A percentile compares a stretch with the other conserved stretches of the same genome.
Conservation (phyloP, 2,113 vertebrate genomes). For the Misgurnus anguillicaudatus region DNA sequence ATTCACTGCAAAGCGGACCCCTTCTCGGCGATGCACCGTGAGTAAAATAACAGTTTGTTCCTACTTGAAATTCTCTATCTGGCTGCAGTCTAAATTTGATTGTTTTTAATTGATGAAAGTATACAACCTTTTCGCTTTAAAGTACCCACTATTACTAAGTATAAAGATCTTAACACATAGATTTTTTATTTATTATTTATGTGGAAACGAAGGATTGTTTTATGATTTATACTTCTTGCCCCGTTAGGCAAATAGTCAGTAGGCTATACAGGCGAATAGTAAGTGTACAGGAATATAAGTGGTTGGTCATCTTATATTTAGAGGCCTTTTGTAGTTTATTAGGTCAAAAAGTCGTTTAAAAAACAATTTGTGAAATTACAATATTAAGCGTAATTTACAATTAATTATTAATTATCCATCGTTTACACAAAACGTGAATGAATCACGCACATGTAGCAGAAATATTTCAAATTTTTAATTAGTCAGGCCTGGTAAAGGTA, state of each 20-base stretch:
- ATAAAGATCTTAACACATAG: not conserved
- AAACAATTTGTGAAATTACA: conserved; percentile 5
- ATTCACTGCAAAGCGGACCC: conserved; percentile 99
- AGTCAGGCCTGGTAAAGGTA: not conserved
- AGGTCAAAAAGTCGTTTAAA: conserved; percentile 11
- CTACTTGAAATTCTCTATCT: not conserved
- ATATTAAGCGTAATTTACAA: not conserved
- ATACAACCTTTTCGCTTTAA: not conserved
- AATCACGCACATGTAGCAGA: not conserved
- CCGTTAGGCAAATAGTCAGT: not conserved
- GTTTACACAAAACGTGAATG: not conserved
- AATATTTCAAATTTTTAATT: not conserved
- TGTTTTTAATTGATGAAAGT: not conserved
- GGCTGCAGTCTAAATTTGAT: not conserved
- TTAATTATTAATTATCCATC: not conserved
- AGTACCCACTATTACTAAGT: not conserved
- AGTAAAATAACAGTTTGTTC: conserved; percentile 80
- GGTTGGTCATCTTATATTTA: conserved; percentile 23
- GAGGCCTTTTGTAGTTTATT: conserved; percentile 2
- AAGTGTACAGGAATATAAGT: not conserved
- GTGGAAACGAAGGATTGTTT: no score
- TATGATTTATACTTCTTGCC: not conserved
- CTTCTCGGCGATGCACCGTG: conserved; percentile 99
- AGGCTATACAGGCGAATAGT: not conserved
- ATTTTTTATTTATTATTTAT: no score